phyloP scores from a whole-genome alignment of 2,888 invertebrate species.

The Lepidochrysops patricia region DNA sequence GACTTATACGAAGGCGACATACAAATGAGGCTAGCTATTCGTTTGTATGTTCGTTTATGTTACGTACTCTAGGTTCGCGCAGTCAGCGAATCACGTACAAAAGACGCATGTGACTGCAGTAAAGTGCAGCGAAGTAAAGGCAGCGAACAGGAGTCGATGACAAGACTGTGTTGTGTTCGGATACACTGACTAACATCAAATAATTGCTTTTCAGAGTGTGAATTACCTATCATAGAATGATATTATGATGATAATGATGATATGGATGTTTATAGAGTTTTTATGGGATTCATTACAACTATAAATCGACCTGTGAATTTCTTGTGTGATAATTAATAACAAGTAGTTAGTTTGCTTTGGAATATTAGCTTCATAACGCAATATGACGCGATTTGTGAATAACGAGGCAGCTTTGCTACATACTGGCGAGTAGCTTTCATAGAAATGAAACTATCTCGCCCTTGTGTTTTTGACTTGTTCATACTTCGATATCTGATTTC shows the following conservation, averaged over 20 bases:
- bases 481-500: not conserved
- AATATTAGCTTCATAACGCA: not conserved
- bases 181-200: constrained; percentile 33
- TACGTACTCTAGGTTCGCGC: too few species aligned
- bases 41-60: too few species aligned
- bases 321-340: not conserved
- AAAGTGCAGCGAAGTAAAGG: not conserved
- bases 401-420: not conserved
- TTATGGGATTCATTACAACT: too few species aligned
- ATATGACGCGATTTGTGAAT: not conserved
- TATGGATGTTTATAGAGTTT: too few species aligned
- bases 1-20: too few species aligned
- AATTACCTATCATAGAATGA: not conserved
- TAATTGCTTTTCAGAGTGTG: not conserved
- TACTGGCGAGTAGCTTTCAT: not conserved
- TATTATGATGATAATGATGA: too few species aligned
- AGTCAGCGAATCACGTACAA: too few species aligned
- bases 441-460: not conserved
- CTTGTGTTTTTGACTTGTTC: not conserved
- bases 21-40: too few species aligned
- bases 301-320: too few species aligned
- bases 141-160: constrained; percentile 37
- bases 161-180: constrained; percentile 60
- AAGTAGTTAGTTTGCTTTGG: not conserved
- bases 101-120: too few species aligned